Evolutionary conservation across 1,140 invertebrate species (phyloP).

Genomic region (Achroia grisella): DNA sequence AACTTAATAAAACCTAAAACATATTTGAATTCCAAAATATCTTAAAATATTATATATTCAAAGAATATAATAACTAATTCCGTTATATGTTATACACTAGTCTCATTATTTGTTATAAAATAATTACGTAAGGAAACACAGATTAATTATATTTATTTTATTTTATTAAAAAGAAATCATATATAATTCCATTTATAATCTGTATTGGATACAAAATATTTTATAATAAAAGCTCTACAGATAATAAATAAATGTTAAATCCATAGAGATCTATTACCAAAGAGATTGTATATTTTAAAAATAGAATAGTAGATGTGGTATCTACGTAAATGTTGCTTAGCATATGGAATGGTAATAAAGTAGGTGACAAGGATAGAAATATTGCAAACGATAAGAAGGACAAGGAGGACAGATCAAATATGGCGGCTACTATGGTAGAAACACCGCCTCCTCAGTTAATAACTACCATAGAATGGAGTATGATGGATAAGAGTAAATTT

Average conservation of each 20-base stretch:
- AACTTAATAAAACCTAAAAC: conserved; percentile 8
- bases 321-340: conserved; percentile 35
- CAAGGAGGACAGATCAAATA: conserved; percentile 19
- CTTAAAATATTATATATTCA: conserved; percentile 11
- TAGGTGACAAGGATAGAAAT: conserved; percentile 9
- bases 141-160: conserved; percentile 23
- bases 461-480: conserved; percentile 97
- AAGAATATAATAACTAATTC: conserved; percentile 4
- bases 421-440: conserved; percentile 70
- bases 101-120: conserved; percentile 5
- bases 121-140: conserved; percentile 8
- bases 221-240: conserved; percentile 10
- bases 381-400: conserved; percentile 3
- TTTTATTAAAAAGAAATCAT: conserved; percentile 12
- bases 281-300: conserved; percentile 20
- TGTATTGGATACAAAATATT: conserved; percentile 5
- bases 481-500: conserved; percentile 98
- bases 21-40: conserved; percentile 17
- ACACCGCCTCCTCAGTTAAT: conserved; percentile 78
- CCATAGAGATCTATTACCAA: conserved; percentile 20
- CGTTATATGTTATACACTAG: conserved; percentile 13
- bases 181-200: conserved; percentile 20
- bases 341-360: conserved; percentile 28
- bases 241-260: conserved; percentile 1
- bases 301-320: conserved; percentile 8